These are phyloP conservation scores for Agriopis aurantiaria DNA, from an alignment of 2,888 invertebrate species.

Conservation along the genomic window DNA sequence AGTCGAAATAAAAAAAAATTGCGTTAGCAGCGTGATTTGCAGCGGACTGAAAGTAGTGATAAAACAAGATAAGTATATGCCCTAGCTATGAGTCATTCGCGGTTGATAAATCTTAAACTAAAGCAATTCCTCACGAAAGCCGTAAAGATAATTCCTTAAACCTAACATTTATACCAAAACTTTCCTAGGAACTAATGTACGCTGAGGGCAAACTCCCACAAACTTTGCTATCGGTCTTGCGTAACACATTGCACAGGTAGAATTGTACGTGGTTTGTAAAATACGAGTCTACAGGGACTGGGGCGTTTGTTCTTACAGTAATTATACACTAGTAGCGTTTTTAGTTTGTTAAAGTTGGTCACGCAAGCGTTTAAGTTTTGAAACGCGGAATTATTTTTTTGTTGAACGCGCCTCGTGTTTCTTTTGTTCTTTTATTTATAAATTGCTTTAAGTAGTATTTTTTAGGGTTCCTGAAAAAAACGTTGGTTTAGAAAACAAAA, in stretches of 20 bases:
- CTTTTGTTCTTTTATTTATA: too few species aligned
- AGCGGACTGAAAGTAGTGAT: too few species aligned
- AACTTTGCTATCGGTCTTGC: slow-evolving; percentile 15
- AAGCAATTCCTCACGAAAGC: slow-evolving; percentile 1
- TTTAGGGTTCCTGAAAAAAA: too few species aligned
- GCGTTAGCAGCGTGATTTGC: too few species aligned
- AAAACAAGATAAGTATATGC: too few species aligned
- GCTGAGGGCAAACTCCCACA: slow-evolving; percentile 2
- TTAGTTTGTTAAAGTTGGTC: background rate
- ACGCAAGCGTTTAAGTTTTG: background rate
- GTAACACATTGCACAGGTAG: slow-evolving; percentile 30
- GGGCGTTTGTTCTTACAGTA: background rate
- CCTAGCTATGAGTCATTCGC: too few species aligned
- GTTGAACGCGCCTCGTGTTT: background rate
- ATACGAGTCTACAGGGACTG: slow-evolving; percentile 12
- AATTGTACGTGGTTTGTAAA: background rate
- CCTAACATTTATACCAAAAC: background rate
- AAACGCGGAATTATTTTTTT: background rate
- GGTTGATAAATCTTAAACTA: background rate
- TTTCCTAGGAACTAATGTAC: slow-evolving; percentile 1
- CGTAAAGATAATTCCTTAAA: slow-evolving; percentile 6
- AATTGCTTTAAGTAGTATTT: too few species aligned
- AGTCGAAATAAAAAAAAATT: too few species aligned
- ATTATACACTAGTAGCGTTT: background rate
- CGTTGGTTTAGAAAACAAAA: too few species aligned